These are phyloP conservation scores for Lampris megalopsis DNA, from an alignment of 2,113 vertebrate genomes.

Conservation along the genomic window DNA sequence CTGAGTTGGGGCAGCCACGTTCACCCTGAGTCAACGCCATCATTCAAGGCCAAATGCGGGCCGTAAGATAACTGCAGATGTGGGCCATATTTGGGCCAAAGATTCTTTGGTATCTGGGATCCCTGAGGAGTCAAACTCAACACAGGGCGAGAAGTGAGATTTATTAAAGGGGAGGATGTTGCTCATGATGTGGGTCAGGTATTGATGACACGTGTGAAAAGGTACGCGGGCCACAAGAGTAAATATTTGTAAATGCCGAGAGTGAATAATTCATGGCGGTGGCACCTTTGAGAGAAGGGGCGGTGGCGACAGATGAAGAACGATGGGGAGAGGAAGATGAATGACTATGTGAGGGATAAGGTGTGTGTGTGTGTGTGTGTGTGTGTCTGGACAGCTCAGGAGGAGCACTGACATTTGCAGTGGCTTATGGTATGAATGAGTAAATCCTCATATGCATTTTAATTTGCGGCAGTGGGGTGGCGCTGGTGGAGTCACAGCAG, in stretches of 20 bases:
- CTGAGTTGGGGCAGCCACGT: too few species aligned
- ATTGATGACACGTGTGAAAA: conserved; percentile 25
- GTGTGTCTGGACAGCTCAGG: conserved; percentile 5
- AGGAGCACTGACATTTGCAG: conserved; percentile 23
- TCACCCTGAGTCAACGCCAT: too few species aligned
- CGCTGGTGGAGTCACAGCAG: neutral
- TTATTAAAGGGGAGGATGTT: neutral
- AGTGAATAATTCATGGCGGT: conserved; percentile 72
- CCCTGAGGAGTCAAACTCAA: too few species aligned
- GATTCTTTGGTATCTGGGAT: too few species aligned
- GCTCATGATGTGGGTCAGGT: conserved; percentile 13
- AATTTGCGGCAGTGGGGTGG: conserved; percentile 13
- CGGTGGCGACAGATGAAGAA: conserved; percentile 38
- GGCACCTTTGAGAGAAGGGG: conserved; percentile 55
- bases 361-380: conserved; percentile 14
- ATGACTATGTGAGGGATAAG: conserved; percentile 11
- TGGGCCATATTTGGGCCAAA: too few species aligned
- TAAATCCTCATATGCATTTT: conserved; percentile 34
- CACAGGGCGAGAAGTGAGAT: too few species aligned
- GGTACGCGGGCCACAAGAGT: conserved; percentile 40
- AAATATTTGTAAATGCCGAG: conserved; percentile 62
- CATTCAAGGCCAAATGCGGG: too few species aligned
- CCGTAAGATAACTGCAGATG: too few species aligned
- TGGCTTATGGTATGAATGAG: conserved; percentile 28
- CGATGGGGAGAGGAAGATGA: conserved; percentile 36